phyloP scores from a whole-genome alignment of 2,113 vertebrate genomes.

The Dinomys branickii region DNA sequence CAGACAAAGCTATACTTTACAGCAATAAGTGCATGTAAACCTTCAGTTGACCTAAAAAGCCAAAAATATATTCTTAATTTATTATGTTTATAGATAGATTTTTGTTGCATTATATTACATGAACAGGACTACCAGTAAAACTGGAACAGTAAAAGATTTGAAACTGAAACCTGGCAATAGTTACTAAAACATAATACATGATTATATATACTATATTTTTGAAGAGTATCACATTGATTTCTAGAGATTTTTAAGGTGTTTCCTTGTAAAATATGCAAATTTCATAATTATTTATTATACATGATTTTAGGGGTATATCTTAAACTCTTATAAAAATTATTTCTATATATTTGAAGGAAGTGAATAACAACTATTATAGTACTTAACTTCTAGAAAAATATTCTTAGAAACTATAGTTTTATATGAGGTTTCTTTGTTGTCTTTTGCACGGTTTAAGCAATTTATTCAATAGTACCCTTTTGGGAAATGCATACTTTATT shows the following conservation, averaged over 20 bases:
- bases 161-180: not conserved
- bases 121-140: not conserved
- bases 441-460: not conserved
- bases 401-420: not conserved
- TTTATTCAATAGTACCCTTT: not conserved
- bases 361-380: not conserved
- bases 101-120: not conserved
- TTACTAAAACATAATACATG: not conserved
- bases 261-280: not conserved
- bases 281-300: not conserved
- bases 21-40: not conserved
- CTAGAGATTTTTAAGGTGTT: not conserved
- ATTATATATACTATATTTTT: not conserved
- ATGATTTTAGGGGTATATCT: not conserved
- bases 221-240: not conserved
- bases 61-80: not conserved
- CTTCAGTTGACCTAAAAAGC: not conserved
- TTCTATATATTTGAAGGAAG: not conserved
- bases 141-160: constrained; percentile 10
- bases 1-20: not conserved
- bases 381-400: not conserved
- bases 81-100: not conserved
- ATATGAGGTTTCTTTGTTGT: not conserved
- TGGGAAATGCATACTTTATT: constrained; percentile 1
- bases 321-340: not conserved